These are phyloP conservation scores for Sinelater perroti DNA, from an alignment of 2,888 invertebrate species.

Conservation along the genomic window DNA sequence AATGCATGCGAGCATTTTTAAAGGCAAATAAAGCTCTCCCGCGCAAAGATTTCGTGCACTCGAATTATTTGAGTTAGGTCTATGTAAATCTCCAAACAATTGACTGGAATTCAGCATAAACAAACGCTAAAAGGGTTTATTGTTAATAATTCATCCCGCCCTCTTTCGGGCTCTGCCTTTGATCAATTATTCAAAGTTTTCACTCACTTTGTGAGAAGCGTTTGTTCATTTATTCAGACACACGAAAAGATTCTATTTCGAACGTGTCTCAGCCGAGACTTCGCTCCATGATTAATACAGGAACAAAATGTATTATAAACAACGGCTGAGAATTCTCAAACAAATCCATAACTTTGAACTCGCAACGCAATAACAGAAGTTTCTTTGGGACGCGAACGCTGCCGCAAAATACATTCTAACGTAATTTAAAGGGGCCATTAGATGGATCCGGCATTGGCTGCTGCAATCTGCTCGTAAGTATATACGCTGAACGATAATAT, in stretches of 20 bases:
- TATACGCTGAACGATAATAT: constrained; percentile 49
- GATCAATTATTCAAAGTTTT: constrained; percentile 57
- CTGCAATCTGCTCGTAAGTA: constrained; percentile 46
- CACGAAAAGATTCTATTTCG: constrained; percentile 33
- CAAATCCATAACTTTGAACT: background rate
- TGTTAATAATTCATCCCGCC: constrained; percentile 55
- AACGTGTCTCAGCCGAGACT: constrained; percentile 14
- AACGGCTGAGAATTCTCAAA: background rate
- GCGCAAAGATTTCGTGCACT: background rate
- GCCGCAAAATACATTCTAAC: constrained; percentile 32
- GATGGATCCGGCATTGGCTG: constrained; percentile 24
- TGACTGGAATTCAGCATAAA: constrained; percentile 49
- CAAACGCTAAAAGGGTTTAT: constrained; percentile 55
- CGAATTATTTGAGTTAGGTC: constrained; percentile 10
- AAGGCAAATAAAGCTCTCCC: background rate
- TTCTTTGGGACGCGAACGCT: background rate
- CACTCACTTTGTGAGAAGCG: constrained; percentile 53
- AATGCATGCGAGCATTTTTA: background rate
- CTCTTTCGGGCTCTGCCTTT: constrained; percentile 51
- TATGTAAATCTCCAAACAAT: constrained; percentile 45
- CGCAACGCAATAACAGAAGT: background rate
- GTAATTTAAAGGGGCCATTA: constrained; percentile 37
- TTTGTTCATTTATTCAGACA: constrained; percentile 50
- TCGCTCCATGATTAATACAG: constrained; percentile 9
- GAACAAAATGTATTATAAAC: constrained; percentile 13